Evolutionary conservation across 2,888 invertebrate genomes (phyloP), one percentile per base, ranked within the genome.

Genomic region (Polydrusus tereticollis): DNA sequence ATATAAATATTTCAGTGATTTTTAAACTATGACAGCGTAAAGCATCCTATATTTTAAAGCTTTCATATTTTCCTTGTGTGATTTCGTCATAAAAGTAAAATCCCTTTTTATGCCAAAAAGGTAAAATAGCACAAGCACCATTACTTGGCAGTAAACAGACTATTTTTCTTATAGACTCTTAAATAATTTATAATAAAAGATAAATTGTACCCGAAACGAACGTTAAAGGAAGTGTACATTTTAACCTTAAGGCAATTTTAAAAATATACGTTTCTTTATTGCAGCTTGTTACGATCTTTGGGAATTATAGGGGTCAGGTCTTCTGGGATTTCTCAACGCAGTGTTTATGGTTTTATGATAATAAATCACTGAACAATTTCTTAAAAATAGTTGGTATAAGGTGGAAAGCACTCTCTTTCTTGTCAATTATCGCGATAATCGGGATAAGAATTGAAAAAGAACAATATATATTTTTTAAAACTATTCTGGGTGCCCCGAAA

Each of bases 201-300:
- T 47, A 47, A 47, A 47, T 20, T 2, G 47, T n/a, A 47, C 47
- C 47, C 47, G 21, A 20, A 47, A n/a, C 23, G 10, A 23, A 12
- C 47, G 16, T 47, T 47, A 47, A 47, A 47, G 47, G 23, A 47
- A 21, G n/a, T n/a, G 20, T 23, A 47, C 21, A 45, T 45, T 45
- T 41, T 45, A 18, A 18, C 47, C 21, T 21, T 47, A 23, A 47
- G 47, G 21, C 47, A 47, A 21, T 47, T 47, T 47, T 47, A 23
- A 47, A 47, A 20, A 45, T 45, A 45, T 45, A 45, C 45, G 45
- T 45, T 45, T 12, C 21, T 45, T 47, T 47, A 21, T 47, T 47
- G 47, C 47, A 21, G 21, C 47, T 20, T 23, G 47, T 47, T 47
- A 47, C 47, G 47, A 47, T 47, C 47, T 12, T n/a, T 47, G 47